phyloP scores from a whole-genome alignment of 2,888 invertebrate genomes.

The Clanis bilineata region DNA sequence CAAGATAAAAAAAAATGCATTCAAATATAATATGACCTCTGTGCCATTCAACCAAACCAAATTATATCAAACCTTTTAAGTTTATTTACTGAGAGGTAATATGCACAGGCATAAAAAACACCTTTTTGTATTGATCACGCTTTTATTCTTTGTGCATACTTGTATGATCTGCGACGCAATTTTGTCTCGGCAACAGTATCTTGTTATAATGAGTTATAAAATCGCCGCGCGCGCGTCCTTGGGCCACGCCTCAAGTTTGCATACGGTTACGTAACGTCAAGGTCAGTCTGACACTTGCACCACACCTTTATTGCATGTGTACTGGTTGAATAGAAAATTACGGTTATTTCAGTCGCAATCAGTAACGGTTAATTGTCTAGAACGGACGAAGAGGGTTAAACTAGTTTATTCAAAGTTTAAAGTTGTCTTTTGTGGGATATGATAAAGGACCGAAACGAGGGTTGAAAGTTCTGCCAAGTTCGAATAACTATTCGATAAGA shows the following conservation, averaged over 20 bases:
- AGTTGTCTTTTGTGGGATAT: neutral
- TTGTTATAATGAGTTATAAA: conserved; percentile 17
- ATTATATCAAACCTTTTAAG: too few species aligned
- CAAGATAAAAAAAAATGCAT: too few species aligned
- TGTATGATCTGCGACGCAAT: neutral
- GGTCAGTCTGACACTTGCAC: conserved; percentile 60
- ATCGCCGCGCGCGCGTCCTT: conserved; percentile 49
- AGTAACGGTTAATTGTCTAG: neutral
- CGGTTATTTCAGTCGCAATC: conserved; percentile 47
- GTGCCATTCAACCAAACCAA: too few species aligned
- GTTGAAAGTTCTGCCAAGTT: neutral
- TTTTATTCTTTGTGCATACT: neutral
- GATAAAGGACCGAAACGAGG: neutral
- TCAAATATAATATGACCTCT: too few species aligned
- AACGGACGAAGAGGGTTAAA: neutral
- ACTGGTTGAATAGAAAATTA: conserved; percentile 58
- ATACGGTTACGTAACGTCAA: conserved; percentile 66
- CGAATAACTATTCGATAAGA: neutral
- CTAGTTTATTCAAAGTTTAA: neutral
- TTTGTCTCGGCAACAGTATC: neutral
- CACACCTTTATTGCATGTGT: conserved; percentile 62
- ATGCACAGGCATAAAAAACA: too few species aligned
- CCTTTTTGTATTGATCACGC: neutral
- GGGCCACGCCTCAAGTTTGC: conserved; percentile 55
- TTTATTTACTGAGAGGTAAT: too few species aligned